Conservation (phyloP, 2,113 vertebrate genomes). For the Esox niger region DNA sequence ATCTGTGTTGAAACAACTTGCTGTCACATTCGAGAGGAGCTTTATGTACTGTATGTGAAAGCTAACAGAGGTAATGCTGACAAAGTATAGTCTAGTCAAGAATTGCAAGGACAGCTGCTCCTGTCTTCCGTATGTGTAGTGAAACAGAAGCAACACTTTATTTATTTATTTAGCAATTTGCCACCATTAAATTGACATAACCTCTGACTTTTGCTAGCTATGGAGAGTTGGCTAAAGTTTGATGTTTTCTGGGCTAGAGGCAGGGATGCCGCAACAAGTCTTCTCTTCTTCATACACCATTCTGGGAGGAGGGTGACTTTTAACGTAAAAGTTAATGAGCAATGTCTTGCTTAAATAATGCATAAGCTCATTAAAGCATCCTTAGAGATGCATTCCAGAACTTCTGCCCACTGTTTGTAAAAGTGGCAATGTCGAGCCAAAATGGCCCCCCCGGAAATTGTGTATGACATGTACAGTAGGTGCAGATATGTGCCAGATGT, state of each 20-base stretch:
- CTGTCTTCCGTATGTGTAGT: neutral
- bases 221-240: conserved; percentile 8
- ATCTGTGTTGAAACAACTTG: neutral
- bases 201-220: neutral
- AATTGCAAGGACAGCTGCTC: neutral
- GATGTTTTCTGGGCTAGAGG: conserved; percentile 12
- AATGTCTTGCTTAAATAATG: conserved; percentile 49
- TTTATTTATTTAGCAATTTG: conserved; percentile 30
- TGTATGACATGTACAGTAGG: too few species aligned
- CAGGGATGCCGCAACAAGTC: conserved; percentile 11
- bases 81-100: neutral
- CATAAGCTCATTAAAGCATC: too few species aligned
- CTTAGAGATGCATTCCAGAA: too few species aligned
- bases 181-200: conserved; percentile 5
- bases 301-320: neutral
- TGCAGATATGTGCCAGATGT: too few species aligned
- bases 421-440: too few species aligned
- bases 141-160: conserved; percentile 11
- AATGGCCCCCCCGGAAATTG: too few species aligned
- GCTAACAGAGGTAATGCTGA: conserved; percentile 20
- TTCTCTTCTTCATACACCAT: conserved; percentile 10
- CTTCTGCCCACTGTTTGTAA: too few species aligned
- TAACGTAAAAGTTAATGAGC: conserved; percentile 43
- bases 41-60: neutral
- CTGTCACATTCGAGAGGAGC: neutral